Conservation (phyloP, 2,888 invertebrate species). For the Oligia strigilis region DNA sequence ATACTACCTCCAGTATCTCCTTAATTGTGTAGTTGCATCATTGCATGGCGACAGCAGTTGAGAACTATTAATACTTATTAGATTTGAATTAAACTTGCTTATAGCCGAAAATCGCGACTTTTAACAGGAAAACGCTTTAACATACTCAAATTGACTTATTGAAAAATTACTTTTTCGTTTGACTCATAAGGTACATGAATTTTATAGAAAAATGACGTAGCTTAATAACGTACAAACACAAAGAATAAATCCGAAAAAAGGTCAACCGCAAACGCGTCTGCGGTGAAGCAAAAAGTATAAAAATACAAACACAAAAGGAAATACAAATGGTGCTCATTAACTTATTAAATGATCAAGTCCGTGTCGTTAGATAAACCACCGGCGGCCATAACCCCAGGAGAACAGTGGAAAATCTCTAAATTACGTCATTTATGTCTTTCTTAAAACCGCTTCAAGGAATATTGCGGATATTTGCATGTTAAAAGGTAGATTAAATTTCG, state of each 20-base stretch:
- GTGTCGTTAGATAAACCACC: conserved; percentile 62
- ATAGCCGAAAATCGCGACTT: too few relatives aligned
- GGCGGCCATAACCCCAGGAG: conserved; percentile 40
- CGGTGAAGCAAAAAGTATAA: conserved; percentile 11
- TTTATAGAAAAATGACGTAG: background rate
- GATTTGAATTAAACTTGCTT: background rate
- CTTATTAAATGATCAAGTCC: conserved; percentile 63
- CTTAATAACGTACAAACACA: background rate
- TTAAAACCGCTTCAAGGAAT: conserved; percentile 64
- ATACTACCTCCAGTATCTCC: background rate
- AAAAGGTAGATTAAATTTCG: conserved; percentile 65
- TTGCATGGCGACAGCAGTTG: background rate
- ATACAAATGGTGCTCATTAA: conserved; percentile 62
- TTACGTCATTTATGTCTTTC: conserved; percentile 66
- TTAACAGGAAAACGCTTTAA: background rate
- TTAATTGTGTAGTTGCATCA: background rate
- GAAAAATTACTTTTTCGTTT: background rate
- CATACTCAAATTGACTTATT: background rate
- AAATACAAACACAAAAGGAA: conserved; percentile 53
- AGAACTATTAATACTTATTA: background rate
- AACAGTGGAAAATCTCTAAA: conserved; percentile 59
- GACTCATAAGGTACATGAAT: background rate
- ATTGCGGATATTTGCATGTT: conserved; percentile 66
- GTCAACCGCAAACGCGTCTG: background rate
- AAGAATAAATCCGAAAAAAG: background rate